These are phyloP conservation scores for Eudasyphora cyanicolor DNA, from an alignment of 2,888 invertebrate genomes.

Conservation along the genomic window DNA sequence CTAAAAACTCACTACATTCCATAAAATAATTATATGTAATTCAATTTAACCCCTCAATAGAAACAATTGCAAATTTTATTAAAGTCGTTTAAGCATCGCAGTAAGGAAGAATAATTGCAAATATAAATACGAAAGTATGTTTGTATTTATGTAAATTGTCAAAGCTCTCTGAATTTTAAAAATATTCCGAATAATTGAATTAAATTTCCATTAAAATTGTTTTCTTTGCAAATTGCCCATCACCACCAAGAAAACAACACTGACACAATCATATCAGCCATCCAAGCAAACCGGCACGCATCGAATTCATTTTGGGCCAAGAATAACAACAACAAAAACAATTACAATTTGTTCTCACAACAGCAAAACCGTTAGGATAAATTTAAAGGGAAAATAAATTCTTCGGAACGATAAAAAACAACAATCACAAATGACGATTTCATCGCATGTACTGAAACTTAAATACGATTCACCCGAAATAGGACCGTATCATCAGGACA, in stretches of 20 bases:
- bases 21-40: neutral
- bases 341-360: constrained; percentile 19
- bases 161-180: constrained; percentile 7
- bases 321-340: neutral
- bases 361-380: constrained; percentile 27
- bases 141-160: constrained; percentile 26
- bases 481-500: neutral
- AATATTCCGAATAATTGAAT: constrained; percentile 49
- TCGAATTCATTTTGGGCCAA: neutral
- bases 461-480: neutral
- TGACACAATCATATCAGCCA: neutral
- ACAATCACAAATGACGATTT: neutral
- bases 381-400: constrained; percentile 35
- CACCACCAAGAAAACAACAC: neutral
- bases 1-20: too few relatives aligned
- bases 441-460: neutral
- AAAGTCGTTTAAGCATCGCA: neutral
- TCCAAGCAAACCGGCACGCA: neutral
- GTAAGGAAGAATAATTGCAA: neutral
- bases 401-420: constrained; percentile 2
- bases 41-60: neutral
- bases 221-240: constrained; percentile 37
- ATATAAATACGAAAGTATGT: neutral
- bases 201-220: constrained; percentile 55
- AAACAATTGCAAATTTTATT: neutral